Evolutionary conservation across 2,888 invertebrate genomes (phyloP).

Genomic region (Zaprionus lineosus): DNA sequence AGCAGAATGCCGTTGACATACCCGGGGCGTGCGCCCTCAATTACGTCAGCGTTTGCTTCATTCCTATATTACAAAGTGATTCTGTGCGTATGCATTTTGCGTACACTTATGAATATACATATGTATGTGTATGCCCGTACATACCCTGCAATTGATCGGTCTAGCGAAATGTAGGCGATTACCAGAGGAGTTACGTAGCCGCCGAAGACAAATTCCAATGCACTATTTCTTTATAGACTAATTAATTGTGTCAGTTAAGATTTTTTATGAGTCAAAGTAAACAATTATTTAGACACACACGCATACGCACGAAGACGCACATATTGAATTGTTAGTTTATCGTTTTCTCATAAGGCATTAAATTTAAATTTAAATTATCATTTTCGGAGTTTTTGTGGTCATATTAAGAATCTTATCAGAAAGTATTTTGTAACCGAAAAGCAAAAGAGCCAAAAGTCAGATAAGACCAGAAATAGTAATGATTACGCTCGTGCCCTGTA

Average conservation of each 20-base stretch:
- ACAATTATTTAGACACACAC: no score
- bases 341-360: conserved; percentile 44
- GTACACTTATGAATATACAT: no score
- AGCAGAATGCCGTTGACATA: conserved; percentile 49
- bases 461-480: conserved; percentile 62
- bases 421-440: conserved; percentile 64
- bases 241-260: no score
- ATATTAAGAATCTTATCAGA: conserved; percentile 66
- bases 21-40: conserved; percentile 63
- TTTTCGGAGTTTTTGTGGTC: conserved; percentile 34
- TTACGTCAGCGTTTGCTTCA: conserved; percentile 60
- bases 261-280: no score
- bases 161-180: no score
- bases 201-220: no score
- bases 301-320: no score
- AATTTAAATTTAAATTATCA: conserved; percentile 69
- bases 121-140: conserved; percentile 2
- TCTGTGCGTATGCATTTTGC: not conserved
- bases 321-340: conserved; percentile 22
- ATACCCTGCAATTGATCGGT: no score
- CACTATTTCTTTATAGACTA: no score
- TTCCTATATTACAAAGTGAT: conserved; percentile 9
- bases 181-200: no score
- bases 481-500: conserved; percentile 54
- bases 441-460: conserved; percentile 38